These are phyloP conservation scores for Anguilla rostrata DNA, from an alignment of 2,113 vertebrate species.

Conservation along the genomic window DNA sequence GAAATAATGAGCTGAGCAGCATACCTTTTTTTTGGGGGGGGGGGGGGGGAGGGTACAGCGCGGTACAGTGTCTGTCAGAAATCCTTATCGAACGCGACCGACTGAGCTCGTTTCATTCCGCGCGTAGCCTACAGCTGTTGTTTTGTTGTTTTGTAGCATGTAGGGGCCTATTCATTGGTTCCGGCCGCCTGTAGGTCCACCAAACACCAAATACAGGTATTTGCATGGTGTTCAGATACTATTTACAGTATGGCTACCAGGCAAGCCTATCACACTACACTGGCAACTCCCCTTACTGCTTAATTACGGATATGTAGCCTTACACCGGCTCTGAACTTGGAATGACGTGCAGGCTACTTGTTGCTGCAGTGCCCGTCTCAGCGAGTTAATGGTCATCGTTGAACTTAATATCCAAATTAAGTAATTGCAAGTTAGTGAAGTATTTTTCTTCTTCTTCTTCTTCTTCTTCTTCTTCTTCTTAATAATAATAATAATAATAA, in stretches of 20 bases:
- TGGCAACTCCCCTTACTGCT: too few species aligned
- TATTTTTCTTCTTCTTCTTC: too few species aligned
- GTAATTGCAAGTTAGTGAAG: too few species aligned
- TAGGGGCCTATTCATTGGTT: background rate
- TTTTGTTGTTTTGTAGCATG: background rate
- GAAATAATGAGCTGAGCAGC: slow-evolving; percentile 71
- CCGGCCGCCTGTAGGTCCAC: background rate
- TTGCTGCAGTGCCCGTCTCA: background rate
- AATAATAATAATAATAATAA: too few species aligned
- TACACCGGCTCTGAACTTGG: background rate
- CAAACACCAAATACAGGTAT: background rate
- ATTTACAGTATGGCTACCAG: background rate
- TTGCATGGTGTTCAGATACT: background rate
- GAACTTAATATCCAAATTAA: too few species aligned
- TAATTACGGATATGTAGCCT: background rate
- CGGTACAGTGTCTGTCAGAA: slow-evolving; percentile 57
- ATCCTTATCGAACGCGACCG: background rate
- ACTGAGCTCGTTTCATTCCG: background rate
- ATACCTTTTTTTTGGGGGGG: slow-evolving; percentile 46
- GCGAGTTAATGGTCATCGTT: background rate
- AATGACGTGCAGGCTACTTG: background rate
- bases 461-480: too few species aligned
- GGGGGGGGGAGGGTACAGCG: slow-evolving; percentile 61
- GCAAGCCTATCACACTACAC: too few species aligned
- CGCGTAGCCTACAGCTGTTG: background rate